Evolutionary conservation across 2,797 vertebrate species (phyloP), one percentile per base, ranked within the genome.

Genomic region (Urosaurus nigricauda): DNA sequence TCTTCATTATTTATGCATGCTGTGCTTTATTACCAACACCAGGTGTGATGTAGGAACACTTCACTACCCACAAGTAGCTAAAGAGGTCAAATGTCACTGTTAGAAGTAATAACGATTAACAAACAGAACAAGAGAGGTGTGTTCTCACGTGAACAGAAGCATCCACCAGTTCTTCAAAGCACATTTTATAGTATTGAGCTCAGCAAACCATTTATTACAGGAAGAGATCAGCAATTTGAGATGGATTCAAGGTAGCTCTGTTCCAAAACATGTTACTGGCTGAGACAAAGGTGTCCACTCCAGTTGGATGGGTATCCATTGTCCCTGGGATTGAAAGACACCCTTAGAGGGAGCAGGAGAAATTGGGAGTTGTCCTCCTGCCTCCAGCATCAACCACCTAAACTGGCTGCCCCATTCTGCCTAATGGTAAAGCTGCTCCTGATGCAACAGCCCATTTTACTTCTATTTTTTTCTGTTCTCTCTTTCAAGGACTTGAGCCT

Each of bases 1-100:
- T 93, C 94, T 95, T 95, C 95, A 96, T 97, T 97, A 97, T 96
- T 97, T 97, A 97, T 97, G 96, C 96, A 97, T 94, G 93, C 94
- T 94, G 93, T 89, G 92, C 93, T 95, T 95, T 95, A 94, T 94
- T 94, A 89, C 96, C 86, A 73, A 90, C 92, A 92, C 97, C 96
- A 96, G 95, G 96, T 96, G 94, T 96, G 96, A 95, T 93, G 91
- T 90, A 93, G 93, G 92, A 95, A 87, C 93, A 88, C 92, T 94
- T 93, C 92, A 81, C 90, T 81, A 92, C 92, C 90, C 94, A 90
- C 93, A 94, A 89, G 92, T 58, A 92, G 90, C 94, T 94, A 73
- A 91, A 93, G 93, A 94, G 93, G 93, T 95, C 95, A 95, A 87
- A 93, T 91, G 92, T 94, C 94, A 93, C 68, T 1, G 2, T 81